phyloP scores from a whole-genome alignment of 2,113 vertebrate species.

The Dicerorhinus sumatrensis region DNA sequence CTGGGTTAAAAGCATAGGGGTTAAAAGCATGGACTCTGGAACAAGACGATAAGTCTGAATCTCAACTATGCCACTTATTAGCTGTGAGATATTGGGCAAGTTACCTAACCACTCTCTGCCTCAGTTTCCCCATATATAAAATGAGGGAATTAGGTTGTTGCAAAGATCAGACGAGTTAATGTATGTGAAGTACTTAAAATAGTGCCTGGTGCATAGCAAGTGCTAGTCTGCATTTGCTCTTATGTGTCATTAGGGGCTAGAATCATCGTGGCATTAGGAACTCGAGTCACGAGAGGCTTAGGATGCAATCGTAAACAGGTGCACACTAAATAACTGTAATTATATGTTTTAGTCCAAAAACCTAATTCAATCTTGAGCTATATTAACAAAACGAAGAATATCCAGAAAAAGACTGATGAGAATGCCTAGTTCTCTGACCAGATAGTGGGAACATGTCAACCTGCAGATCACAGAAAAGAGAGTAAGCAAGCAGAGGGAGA shows the following conservation, averaged over 20 bases:
- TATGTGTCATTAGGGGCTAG: not conserved
- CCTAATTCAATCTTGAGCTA: conserved; percentile 14
- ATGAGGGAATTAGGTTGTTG: not conserved
- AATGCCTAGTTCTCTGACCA: not conserved
- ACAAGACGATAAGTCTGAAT: not conserved
- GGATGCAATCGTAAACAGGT: conserved; percentile 34
- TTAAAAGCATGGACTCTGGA: conserved; percentile 17
- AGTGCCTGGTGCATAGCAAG: not conserved
- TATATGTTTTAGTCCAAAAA: conserved; percentile 14
- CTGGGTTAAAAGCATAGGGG: too few species aligned
- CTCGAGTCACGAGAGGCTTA: not conserved
- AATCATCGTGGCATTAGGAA: conserved; percentile 21
- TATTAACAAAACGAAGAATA: conserved; percentile 12
- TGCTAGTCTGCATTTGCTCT: not conserved
- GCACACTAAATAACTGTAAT: conserved; percentile 32
- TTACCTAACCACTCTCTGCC: not conserved
- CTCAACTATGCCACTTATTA: not conserved
- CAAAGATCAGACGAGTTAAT: not conserved
- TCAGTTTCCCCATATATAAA: not conserved
- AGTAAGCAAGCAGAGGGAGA: not conserved
- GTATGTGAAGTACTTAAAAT: not conserved
- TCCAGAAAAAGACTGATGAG: not conserved
- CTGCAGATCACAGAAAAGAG: not conserved
- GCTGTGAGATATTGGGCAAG: not conserved
- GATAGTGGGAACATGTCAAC: not conserved